Conservation (phyloP, 2,888 invertebrate genomes). For the Acleris literana region DNA sequence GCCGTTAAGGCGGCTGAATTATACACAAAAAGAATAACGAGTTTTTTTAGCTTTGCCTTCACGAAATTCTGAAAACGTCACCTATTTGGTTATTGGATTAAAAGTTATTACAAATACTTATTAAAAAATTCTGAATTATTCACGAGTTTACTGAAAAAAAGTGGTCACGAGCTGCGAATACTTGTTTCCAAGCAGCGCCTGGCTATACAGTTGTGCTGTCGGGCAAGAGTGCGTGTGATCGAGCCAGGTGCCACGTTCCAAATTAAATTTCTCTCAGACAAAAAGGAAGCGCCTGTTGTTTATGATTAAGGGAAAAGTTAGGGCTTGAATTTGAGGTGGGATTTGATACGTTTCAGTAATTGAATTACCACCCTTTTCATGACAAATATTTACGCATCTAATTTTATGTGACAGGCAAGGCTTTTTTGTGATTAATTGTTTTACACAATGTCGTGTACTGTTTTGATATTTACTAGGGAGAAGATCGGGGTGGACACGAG, state of each 20-base stretch:
- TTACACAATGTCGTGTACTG: too few relatives aligned
- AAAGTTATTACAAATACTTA: constrained; percentile 2
- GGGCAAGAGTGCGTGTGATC: constrained; percentile 44
- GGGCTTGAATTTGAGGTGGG: constrained; percentile 20
- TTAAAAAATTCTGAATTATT: constrained; percentile 14
- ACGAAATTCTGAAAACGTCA: too few relatives aligned
- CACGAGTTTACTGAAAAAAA: not conserved
- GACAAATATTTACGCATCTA: constrained; percentile 10
- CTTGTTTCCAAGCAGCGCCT: too few relatives aligned
- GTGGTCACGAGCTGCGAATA: constrained; percentile 20
- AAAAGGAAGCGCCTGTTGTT: constrained; percentile 48
- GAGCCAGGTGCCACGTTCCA: constrained; percentile 48
- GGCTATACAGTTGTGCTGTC: not conserved
- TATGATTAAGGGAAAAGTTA: constrained; percentile 44
- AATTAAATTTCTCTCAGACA: constrained; percentile 52
- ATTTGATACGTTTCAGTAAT: constrained; percentile 29
- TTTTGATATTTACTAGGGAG: too few relatives aligned
- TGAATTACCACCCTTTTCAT: constrained; percentile 10
- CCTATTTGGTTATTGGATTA: too few relatives aligned
- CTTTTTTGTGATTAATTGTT: too few relatives aligned
- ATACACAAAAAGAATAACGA: too few relatives aligned
- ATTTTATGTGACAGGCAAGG: not conserved
- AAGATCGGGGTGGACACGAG: too few relatives aligned
- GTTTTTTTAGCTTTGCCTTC: too few relatives aligned
- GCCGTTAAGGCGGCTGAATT: too few relatives aligned